A percentile compares a stretch with the other conserved stretches of the same genome.
Conservation (phyloP, 2,113 vertebrate genomes). For the Lasiurus cinereus region DNA sequence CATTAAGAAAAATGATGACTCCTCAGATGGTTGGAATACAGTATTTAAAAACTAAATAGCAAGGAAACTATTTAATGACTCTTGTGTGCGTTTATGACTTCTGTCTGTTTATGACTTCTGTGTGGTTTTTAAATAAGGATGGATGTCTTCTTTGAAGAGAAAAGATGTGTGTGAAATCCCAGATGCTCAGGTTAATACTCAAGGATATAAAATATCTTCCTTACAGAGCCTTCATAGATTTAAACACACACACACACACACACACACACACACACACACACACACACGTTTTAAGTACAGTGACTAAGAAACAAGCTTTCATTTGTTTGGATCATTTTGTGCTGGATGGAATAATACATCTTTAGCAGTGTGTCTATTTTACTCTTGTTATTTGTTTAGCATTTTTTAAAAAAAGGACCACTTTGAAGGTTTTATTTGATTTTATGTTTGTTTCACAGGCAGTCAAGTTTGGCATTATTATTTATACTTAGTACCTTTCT, state of each 20-base stretch:
- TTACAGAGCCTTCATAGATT: background rate
- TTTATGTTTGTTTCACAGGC: background rate
- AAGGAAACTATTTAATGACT: slow-evolving; percentile 63
- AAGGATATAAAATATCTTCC: slow-evolving; percentile 39
- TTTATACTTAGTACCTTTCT: background rate
- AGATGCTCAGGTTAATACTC: slow-evolving; percentile 28
- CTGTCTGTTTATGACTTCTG: slow-evolving; percentile 33
- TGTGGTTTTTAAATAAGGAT: slow-evolving; percentile 2
- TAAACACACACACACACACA: background rate
- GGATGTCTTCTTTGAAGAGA: slow-evolving; percentile 50
- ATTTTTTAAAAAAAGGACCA: background rate
- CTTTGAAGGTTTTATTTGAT: slow-evolving; percentile 17
- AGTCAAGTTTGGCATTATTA: background rate
- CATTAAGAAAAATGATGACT: slow-evolving; percentile 56
- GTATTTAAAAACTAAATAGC: slow-evolving; percentile 52
- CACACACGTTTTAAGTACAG: background rate
- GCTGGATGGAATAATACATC: background rate
- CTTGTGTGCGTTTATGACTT: slow-evolving; percentile 35
- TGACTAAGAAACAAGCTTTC: background rate
- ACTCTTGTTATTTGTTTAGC: background rate
- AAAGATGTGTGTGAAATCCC: slow-evolving; percentile 32
- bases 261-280: too few relatives aligned
- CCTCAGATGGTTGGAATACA: slow-evolving; percentile 47
- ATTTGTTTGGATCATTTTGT: background rate
- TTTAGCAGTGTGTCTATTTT: background rate